Percentiles rank a stretch among this genome's conserved stretches.
These are phyloP conservation scores for Drosophila repletoides DNA, from an alignment of 1,140 invertebrate genomes.

Conservation along the genomic window DNA sequence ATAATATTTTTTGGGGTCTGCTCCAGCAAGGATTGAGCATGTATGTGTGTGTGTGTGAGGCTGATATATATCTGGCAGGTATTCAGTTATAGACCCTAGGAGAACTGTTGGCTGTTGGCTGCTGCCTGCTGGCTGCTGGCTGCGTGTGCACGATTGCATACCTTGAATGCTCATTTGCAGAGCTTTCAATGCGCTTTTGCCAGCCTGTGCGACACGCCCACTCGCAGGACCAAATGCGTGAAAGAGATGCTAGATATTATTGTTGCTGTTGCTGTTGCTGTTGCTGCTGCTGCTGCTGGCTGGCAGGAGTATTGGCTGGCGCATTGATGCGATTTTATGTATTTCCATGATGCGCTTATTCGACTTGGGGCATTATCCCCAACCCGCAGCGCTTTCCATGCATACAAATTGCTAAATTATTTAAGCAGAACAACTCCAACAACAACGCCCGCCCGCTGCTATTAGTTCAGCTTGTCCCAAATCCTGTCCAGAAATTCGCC, in stretches of 20 bases:
- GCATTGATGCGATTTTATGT: conserved; percentile 76
- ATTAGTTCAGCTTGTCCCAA: conserved; percentile 62
- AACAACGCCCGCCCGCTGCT: conserved; percentile 46
- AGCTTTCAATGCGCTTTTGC: conserved; percentile 55
- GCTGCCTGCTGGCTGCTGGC: neutral
- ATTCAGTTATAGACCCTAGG: neutral
- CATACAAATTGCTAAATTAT: conserved; percentile 81
- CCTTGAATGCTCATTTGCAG: conserved; percentile 70
- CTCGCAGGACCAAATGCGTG: neutral
- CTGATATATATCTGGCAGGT: conserved; percentile 18
- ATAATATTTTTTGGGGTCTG: conserved; percentile 64
- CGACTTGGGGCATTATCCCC: conserved; percentile 71
- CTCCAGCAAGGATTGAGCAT: neutral
- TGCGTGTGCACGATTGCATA: conserved; percentile 61
- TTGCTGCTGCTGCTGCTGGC: too few species aligned
- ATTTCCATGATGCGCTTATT: conserved; percentile 77
- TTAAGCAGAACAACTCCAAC: conserved; percentile 50
- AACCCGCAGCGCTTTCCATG: conserved; percentile 71
- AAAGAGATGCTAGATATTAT: neutral
- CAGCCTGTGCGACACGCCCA: neutral
- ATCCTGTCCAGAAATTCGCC: conserved; percentile 52
- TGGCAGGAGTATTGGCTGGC: conserved; percentile 36
- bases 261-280: neutral
- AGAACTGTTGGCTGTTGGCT: neutral
- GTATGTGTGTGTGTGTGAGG: neutral